Percentiles rank a stretch among this genome's conserved stretches.
Evolutionary conservation across 2,888 invertebrate genomes (phyloP).

Genomic region (Galerucella pusilla): DNA sequence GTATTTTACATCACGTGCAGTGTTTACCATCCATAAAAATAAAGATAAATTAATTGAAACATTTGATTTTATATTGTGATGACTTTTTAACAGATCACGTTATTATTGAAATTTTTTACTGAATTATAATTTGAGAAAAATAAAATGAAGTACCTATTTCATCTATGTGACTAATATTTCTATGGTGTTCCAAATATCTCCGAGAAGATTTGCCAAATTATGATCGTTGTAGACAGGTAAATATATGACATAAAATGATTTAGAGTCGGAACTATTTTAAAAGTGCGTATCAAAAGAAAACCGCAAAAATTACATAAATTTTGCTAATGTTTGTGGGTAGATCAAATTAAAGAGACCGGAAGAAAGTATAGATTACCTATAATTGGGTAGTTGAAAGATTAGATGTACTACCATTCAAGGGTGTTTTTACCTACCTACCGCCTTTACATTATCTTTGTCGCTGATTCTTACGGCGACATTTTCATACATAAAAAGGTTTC

Average conservation of each 20-base stretch:
- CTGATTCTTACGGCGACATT: not conserved
- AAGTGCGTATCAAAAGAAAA: slow-evolving; percentile 12
- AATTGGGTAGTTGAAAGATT: slow-evolving; percentile 25
- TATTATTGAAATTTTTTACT: too few species aligned
- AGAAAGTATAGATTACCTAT: slow-evolving; percentile 21
- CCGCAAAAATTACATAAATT: slow-evolving; percentile 32
- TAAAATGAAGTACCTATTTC: too few species aligned
- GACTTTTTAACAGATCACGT: too few species aligned
- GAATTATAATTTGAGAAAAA: too few species aligned
- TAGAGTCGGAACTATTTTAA: slow-evolving; percentile 23
- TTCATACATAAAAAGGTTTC: not conserved
- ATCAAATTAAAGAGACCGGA: slow-evolving; percentile 30
- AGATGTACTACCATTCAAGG: slow-evolving; percentile 18
- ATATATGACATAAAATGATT: slow-evolving; percentile 20
- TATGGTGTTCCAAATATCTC: not conserved
- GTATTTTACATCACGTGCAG: too few species aligned
- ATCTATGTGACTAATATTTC: not conserved
- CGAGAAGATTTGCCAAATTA: not conserved
- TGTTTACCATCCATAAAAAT: too few species aligned
- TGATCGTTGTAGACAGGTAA: slow-evolving; percentile 6
- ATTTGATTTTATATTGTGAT: too few species aligned
- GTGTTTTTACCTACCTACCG: slow-evolving; percentile 32
- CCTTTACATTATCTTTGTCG: slow-evolving; percentile 32
- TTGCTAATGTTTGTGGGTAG: slow-evolving; percentile 33
- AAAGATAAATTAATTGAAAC: too few species aligned